A percentile compares a stretch with the other conserved stretches of the same genome.
Conservation (phyloP, 2,888 invertebrate species). For the Netelia melanura region DNA sequence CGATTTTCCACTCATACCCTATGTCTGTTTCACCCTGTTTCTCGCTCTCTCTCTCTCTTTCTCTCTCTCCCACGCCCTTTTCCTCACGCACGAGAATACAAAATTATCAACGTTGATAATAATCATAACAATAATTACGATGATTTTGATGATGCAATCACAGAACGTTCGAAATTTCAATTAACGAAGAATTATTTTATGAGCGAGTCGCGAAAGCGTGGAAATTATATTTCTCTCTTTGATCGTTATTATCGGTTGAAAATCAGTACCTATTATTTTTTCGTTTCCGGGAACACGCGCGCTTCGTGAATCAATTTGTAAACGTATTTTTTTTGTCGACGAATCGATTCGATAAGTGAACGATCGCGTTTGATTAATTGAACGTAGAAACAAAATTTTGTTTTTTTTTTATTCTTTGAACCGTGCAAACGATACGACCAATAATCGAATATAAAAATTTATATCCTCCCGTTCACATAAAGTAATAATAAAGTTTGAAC, state of each 20-base stretch:
- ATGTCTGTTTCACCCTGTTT: background rate
- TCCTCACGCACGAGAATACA: background rate
- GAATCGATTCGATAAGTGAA: no score
- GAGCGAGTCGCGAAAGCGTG: background rate
- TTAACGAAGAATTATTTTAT: background rate
- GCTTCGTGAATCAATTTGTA: no score
- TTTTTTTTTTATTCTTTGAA: background rate
- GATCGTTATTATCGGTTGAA: no score
- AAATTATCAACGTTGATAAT: conserved; percentile 42
- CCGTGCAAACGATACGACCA: background rate
- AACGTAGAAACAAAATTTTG: no score
- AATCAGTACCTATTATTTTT: no score
- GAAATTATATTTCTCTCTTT: no score
- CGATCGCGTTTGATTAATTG: no score
- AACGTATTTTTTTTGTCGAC: no score
- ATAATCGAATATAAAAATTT: conserved; percentile 11
- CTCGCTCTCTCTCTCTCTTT: background rate
- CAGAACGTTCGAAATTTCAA: background rate
- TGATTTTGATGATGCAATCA: background rate
- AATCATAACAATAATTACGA: background rate
- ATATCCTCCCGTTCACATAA: background rate
- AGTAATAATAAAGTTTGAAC: conserved; percentile 52
- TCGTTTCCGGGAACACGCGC: no score
- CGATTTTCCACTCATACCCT: conserved; percentile 14
- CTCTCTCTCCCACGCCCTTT: no score